phyloP scores from a whole-genome alignment of 2,113 vertebrate species.

The Trichomycterus rosablanca region DNA sequence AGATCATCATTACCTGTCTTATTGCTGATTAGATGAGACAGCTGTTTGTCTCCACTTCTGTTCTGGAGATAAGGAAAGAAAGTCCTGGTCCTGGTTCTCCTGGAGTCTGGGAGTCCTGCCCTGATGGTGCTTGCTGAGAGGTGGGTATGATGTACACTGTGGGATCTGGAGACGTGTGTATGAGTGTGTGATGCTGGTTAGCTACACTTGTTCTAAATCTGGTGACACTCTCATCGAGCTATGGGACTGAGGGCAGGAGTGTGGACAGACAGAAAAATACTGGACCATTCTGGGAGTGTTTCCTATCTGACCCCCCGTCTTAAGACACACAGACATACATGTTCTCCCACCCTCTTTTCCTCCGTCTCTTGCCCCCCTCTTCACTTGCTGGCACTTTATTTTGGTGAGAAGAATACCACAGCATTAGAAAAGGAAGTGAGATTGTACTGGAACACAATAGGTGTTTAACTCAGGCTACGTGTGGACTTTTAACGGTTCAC shows the following conservation, averaged over 20 bases:
- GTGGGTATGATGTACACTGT: neutral
- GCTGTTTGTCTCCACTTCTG: neutral
- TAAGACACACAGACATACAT: constrained; percentile 6
- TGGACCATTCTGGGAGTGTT: constrained; percentile 72
- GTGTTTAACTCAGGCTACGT: constrained; percentile 46
- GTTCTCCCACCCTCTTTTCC: constrained; percentile 58
- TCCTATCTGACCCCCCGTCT: constrained; percentile 56
- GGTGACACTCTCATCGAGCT: constrained; percentile 12
- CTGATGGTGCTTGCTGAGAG: neutral
- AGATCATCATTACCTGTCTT: constrained; percentile 33
- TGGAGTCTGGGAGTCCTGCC: constrained; percentile 6
- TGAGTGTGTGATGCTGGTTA: neutral
- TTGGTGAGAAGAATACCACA: constrained; percentile 77
- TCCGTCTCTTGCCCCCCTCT: constrained; percentile 56
- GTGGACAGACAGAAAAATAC: constrained; percentile 51
- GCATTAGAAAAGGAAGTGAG: constrained; percentile 85
- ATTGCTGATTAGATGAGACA: constrained; percentile 3
- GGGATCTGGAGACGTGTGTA: neutral
- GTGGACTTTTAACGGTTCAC: constrained; percentile 45
- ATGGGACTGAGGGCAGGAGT: constrained; percentile 24
- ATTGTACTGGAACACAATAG: constrained; percentile 91
- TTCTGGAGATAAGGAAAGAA: constrained; percentile 6
- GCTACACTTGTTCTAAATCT: neutral
- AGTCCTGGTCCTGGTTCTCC: constrained; percentile 9
- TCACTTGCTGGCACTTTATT: constrained; percentile 60